A percentile compares a stretch with the other conserved stretches of the same genome.
These are phyloP conservation scores for Chitala chitala DNA, from an alignment of 2,113 vertebrate genomes.

Conservation along the genomic window DNA sequence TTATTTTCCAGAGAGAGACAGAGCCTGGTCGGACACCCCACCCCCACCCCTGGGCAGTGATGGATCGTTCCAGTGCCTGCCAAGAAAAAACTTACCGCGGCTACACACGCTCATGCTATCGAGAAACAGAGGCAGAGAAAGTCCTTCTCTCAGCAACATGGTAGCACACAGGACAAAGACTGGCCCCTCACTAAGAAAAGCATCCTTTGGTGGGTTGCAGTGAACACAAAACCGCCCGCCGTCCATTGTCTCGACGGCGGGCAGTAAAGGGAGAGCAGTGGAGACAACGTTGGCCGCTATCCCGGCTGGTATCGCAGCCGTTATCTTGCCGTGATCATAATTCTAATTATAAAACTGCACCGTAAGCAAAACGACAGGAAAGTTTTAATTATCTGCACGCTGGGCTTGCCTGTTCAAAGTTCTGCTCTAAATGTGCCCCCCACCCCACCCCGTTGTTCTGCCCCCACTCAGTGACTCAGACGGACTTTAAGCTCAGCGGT, in stretches of 20 bases:
- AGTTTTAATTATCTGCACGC: slow-evolving; percentile 57
- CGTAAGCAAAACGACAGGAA: slow-evolving; percentile 63
- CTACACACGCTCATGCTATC: slow-evolving; percentile 44
- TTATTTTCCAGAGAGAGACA: slow-evolving; percentile 58
- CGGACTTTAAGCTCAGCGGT: slow-evolving; percentile 19
- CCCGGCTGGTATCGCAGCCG: slow-evolving; percentile 50
- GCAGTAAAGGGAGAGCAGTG: slow-evolving; percentile 49
- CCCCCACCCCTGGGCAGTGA: slow-evolving; percentile 44
- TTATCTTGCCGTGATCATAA: slow-evolving; percentile 60
- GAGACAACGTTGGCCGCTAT: slow-evolving; percentile 53
- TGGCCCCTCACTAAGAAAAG: slow-evolving; percentile 48
- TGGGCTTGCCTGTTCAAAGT: slow-evolving; percentile 28
- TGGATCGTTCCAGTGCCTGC: slow-evolving; percentile 56
- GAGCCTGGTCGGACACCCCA: slow-evolving; percentile 40
- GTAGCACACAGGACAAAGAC: background rate
- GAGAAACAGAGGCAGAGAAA: background rate
- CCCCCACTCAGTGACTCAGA: slow-evolving; percentile 3
- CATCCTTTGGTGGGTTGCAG: slow-evolving; percentile 52
- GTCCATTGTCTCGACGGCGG: background rate
- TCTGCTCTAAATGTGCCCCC: slow-evolving; percentile 50
- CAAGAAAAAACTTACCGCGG: slow-evolving; percentile 16
- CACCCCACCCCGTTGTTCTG: slow-evolving; percentile 39
- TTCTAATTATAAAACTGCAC: slow-evolving; percentile 67
- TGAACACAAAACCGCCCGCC: slow-evolving; percentile 26
- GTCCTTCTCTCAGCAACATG: background rate